These are phyloP conservation scores for Theristicus caerulescens DNA, from an alignment of 2,113 vertebrate species.

Conservation along the genomic window DNA sequence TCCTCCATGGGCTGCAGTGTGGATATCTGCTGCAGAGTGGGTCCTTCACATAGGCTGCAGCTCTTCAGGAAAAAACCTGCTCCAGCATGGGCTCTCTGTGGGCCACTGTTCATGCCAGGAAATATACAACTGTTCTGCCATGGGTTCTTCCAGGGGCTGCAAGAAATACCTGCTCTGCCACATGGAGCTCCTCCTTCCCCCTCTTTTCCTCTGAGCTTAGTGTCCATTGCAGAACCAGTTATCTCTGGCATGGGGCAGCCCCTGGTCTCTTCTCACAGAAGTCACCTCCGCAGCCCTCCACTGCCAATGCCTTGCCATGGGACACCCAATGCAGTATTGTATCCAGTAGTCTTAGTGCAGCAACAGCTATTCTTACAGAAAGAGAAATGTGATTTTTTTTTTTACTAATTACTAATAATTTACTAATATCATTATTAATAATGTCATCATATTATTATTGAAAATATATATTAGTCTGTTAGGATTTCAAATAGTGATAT, in stretches of 20 bases:
- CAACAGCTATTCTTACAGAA: not conserved
- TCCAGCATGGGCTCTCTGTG: not conserved
- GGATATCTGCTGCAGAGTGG: not conserved
- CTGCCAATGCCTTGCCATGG: not conserved
- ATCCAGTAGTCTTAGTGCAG: not conserved
- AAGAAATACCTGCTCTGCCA: not conserved
- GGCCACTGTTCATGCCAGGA: not conserved
- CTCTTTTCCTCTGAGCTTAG: not conserved
- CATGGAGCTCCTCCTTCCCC: fast-evolving
- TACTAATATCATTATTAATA: not conserved
- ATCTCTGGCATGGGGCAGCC: not conserved
- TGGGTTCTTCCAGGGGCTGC: not conserved
- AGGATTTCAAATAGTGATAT: not conserved
- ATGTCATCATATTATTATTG: not conserved
- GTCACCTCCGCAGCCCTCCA: not conserved
- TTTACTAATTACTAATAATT: no score
- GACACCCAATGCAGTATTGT: not conserved
- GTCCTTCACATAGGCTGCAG: not conserved
- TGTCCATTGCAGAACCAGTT: not conserved
- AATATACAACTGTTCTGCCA: not conserved
- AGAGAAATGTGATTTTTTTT: not conserved
- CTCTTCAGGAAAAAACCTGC: not conserved
- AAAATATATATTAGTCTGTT: not conserved
- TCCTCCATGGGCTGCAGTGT: not conserved
- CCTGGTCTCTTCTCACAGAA: not conserved